These are phyloP conservation scores for Gorsachius magnificus DNA, from an alignment of 2,797 vertebrate genomes.

Conservation along the genomic window DNA sequence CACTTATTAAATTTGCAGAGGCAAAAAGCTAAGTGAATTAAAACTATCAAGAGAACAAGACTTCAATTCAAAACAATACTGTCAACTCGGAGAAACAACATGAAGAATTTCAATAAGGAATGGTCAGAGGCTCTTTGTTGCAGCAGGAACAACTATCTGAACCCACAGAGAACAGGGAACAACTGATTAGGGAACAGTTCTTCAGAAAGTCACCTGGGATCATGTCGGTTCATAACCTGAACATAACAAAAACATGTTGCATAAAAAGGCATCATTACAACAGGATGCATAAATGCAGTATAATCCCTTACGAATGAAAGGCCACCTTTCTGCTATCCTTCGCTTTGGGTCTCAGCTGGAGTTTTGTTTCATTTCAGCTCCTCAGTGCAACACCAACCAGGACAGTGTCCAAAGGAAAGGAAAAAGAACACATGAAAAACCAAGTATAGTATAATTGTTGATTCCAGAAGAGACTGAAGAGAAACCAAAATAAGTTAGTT, in stretches of 20 bases:
- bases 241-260: not conserved
- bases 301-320: not conserved
- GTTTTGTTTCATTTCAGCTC: not conserved
- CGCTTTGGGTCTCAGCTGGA: not conserved
- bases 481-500: not conserved
- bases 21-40: not conserved
- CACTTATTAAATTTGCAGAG: not conserved
- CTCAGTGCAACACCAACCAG: not conserved
- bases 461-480: not conserved
- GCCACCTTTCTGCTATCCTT: not conserved
- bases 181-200: not conserved
- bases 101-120: not conserved
- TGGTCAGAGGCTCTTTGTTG: not conserved
- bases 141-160: not conserved
- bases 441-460: not conserved
- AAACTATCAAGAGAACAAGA: not conserved
- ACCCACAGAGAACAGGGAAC: not conserved
- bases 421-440: not conserved
- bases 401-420: not conserved
- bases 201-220: constrained; percentile 1
- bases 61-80: not conserved
- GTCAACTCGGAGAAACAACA: not conserved
- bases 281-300: not conserved
- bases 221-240: not conserved
- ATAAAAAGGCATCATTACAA: not conserved